A percentile compares a stretch with the other conserved stretches of the same genome.
Conservation (phyloP, 2,888 invertebrate species). For the Diloba caeruleocephala region DNA sequence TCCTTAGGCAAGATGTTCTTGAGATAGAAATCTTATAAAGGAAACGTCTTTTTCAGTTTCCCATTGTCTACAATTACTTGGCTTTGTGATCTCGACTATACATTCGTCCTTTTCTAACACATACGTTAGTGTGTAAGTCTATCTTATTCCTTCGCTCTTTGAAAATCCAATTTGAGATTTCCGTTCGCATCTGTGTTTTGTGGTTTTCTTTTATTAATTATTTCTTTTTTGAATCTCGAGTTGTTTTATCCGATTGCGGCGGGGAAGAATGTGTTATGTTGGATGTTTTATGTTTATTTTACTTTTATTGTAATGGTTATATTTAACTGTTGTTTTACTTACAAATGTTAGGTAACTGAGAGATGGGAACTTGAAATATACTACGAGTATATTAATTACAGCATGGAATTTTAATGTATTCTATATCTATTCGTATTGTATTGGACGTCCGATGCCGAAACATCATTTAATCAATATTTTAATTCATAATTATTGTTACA, state of each 20-base stretch:
- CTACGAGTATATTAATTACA: no score
- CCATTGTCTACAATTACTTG: slow-evolving; percentile 88
- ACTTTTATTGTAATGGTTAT: background rate
- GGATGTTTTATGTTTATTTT: slow-evolving; percentile 18
- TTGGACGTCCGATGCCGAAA: no score
- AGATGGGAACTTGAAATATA: no score
- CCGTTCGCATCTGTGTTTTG: slow-evolving; percentile 67
- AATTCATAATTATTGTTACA: no score
- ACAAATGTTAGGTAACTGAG: no score
- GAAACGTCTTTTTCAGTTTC: slow-evolving; percentile 87
- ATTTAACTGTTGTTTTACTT: background rate
- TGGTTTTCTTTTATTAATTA: slow-evolving; percentile 67
- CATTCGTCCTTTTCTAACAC: slow-evolving; percentile 62
- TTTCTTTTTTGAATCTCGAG: slow-evolving; percentile 47
- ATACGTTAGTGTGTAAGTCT: slow-evolving; percentile 38
- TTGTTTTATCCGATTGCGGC: slow-evolving; percentile 56
- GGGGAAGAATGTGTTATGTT: slow-evolving; percentile 21
- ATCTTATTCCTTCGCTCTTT: slow-evolving; percentile 68
- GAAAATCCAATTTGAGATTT: slow-evolving; percentile 82
- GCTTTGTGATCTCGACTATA: slow-evolving; percentile 76
- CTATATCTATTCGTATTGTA: no score
- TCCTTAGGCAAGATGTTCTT: slow-evolving; percentile 83
- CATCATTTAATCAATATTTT: no score
- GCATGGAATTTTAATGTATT: no score
- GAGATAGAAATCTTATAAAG: slow-evolving; percentile 87